phyloP scores from a whole-genome alignment of 2,113 vertebrate species.

The Lates calcarifer region DNA sequence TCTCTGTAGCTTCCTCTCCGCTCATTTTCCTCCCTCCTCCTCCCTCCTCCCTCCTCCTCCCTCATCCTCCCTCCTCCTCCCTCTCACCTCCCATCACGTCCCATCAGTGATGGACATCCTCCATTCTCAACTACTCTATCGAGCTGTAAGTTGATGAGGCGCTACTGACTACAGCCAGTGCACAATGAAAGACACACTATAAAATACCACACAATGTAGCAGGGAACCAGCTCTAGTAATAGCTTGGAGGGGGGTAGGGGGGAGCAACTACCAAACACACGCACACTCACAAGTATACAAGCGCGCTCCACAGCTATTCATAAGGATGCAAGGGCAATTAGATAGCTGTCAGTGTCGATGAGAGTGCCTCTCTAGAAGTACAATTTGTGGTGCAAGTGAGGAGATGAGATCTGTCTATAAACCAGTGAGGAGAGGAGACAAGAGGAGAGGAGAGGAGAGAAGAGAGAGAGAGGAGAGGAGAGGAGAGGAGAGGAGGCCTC shows the following conservation, averaged over 20 bases:
- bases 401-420: conserved; percentile 75
- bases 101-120: conserved; percentile 62
- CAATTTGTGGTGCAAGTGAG: conserved; percentile 59
- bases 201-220: conserved; percentile 54
- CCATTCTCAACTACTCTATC: conserved; percentile 47
- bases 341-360: conserved; percentile 73
- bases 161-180: conserved; percentile 34
- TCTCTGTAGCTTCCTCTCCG: conserved; percentile 5
- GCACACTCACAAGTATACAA: conserved; percentile 21
- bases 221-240: conserved; percentile 59
- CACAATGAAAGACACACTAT: conserved; percentile 55
- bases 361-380: conserved; percentile 55
- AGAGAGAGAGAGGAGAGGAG: not conserved
- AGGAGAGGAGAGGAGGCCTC: conserved; percentile 1
- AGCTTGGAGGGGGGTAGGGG: conserved; percentile 26
- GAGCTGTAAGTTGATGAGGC: conserved; percentile 68
- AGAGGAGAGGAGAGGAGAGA: not conserved
- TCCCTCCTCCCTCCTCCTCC: conserved; percentile 24
- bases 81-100: conserved; percentile 29
- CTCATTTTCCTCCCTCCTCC: conserved; percentile 16
- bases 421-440: conserved; percentile 40
- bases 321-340: conserved; percentile 75
- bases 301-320: conserved; percentile 54
- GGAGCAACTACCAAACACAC: conserved; percentile 14
- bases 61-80: conserved; percentile 17